Evolutionary conservation across 2,888 invertebrate genomes (phyloP).

Genomic region (Ormyrus pomaceus): DNA sequence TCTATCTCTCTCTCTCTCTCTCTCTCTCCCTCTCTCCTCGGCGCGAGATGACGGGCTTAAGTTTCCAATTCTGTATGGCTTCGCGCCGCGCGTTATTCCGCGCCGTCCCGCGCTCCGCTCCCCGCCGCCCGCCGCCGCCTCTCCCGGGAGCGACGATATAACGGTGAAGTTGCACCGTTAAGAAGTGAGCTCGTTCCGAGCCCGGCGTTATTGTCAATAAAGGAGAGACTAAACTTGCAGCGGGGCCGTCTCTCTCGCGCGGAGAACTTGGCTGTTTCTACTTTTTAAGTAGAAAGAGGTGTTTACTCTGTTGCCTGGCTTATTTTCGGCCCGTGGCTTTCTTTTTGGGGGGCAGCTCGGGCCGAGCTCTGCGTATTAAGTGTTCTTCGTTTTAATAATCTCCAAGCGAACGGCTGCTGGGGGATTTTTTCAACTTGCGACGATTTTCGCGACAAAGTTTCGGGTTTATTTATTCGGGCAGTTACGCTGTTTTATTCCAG

Average conservation of each 20-base stretch:
- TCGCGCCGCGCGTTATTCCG: conserved; percentile 4
- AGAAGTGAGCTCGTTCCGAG: conserved; percentile 27
- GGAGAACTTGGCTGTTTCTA: conserved; percentile 25
- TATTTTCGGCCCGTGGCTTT: too few species aligned
- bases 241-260: not conserved
- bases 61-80: conserved; percentile 42
- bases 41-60: not conserved
- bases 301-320: conserved; percentile 1
- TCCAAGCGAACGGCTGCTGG: too few species aligned
- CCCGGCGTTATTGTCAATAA: conserved; percentile 50
- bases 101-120: not conserved
- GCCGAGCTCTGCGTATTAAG: too few species aligned
- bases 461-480: too few species aligned
- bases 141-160: conserved; percentile 8
- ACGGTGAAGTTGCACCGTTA: conserved; percentile 40
- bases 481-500: too few species aligned
- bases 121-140: not conserved
- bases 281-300: conserved; percentile 16
- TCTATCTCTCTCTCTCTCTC: too few species aligned
- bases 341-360: too few species aligned
- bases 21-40: too few species aligned
- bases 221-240: conserved; percentile 35
- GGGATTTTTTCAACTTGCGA: too few species aligned
- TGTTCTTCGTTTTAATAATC: too few species aligned
- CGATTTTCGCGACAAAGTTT: too few species aligned